These are phyloP conservation scores for Eledona agricola DNA, from an alignment of 2,888 invertebrate genomes.

Conservation along the genomic window DNA sequence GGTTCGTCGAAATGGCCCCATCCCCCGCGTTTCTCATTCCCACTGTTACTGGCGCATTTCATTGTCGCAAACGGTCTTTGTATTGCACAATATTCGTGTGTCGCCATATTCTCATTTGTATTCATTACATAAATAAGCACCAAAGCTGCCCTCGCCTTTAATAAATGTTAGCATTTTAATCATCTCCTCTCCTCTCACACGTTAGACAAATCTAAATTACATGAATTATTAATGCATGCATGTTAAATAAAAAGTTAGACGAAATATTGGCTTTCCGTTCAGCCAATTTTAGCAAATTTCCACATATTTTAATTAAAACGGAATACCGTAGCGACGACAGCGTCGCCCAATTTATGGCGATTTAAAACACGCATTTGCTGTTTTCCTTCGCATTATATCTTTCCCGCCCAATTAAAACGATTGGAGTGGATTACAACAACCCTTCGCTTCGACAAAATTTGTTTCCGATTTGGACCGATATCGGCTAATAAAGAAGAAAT, in stretches of 20 bases:
- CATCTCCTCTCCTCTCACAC: constrained; percentile 18
- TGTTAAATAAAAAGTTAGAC: too few relatives aligned
- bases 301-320: constrained; percentile 29
- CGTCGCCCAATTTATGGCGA: constrained; percentile 20
- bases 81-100: constrained; percentile 28
- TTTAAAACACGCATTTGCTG: constrained; percentile 11
- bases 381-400: constrained; percentile 5
- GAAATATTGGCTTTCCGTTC: constrained; percentile 19
- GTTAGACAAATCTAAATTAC: too few relatives aligned
- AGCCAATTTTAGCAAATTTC: constrained; percentile 18
- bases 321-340: constrained; percentile 15
- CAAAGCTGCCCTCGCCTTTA: constrained; percentile 20
- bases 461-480: too few relatives aligned
- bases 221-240: too few relatives aligned
- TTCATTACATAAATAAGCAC: constrained; percentile 25
- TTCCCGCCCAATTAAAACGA: constrained; percentile 14
- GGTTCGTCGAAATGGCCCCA: constrained; percentile 11
- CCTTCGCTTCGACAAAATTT: too few relatives aligned
- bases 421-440: too few relatives aligned
- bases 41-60: constrained; percentile 13
- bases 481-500: too few relatives aligned
- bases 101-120: constrained; percentile 34
- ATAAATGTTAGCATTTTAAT: constrained; percentile 32
- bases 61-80: constrained; percentile 26
- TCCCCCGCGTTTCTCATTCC: constrained; percentile 1